Base-by-base conservation (phyloP, 1,140 invertebrate species). In the Apis dorsata region DNA sequence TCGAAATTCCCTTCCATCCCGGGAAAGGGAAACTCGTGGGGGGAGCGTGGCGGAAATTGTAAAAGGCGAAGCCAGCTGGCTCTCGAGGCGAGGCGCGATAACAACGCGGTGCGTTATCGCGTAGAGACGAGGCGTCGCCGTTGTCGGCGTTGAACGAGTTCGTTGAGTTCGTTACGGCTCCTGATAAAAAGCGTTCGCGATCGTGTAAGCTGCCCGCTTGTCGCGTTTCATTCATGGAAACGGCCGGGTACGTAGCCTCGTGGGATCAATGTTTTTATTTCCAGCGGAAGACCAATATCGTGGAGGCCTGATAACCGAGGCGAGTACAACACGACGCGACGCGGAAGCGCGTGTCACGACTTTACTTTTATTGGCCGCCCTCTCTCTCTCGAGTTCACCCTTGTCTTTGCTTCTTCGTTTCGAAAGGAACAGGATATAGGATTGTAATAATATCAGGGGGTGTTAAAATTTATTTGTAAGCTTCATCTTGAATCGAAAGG, bases 151-250 rank as follows among this genome's bases (percentile, higher is more conserved):
- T 78, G 81, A 77, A 81, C 76, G 62, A 17, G 24, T 65, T 65
- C 63, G 77, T 34, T 12, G 78, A 87, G 66, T 85, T 87, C 63
- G 82, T 85, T 88, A 79, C 85, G 63, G 51, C 76, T 44, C 34
- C 34, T 85, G 86, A 87, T 88, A 88, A 88, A 85, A 57, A 76
- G 34, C 34, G 49, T 28, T 11, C 24, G 62, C 71, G 81, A 51
- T 70, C 79, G n/a, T 84, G 85, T 86, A 84, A 87, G 60, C 63
- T 70, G 80, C 51, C 66, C 72, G 83, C 72, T 71, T 78, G 85
- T 65, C 76, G 74, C 75, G 85, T 85, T 89, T 89, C 88, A 89
- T 89, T 89, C 88, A 89, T 89, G 80, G 88, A 81, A 87, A 81
- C 79, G 77, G 60, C 8, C 68, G 17, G 10, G 12, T 60, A 59